A percentile compares a stretch with the other conserved stretches of the same genome.
phyloP scores from a whole-genome alignment of 2,888 invertebrate genomes.

The Lymantria monacha region DNA sequence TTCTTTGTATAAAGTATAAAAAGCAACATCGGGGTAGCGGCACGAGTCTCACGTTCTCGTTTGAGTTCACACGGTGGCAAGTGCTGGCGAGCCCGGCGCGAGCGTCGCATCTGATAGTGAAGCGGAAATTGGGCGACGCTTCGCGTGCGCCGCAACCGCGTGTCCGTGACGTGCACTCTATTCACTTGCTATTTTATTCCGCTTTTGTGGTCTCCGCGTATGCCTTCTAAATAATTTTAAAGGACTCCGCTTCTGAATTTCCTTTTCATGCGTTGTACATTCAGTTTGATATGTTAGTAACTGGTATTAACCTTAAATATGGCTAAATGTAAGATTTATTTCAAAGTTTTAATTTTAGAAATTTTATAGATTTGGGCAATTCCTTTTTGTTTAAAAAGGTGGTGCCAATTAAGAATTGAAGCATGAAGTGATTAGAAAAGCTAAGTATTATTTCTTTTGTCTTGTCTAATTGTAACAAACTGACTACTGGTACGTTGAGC shows the following conservation, averaged over 20 bases:
- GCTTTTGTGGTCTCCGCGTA: slow-evolving; percentile 48
- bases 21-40: slow-evolving; percentile 5
- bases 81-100: slow-evolving; percentile 44
- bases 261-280: slow-evolving; percentile 13
- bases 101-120: slow-evolving; percentile 68
- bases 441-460: too few relatives aligned
- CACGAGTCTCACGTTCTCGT: slow-evolving; percentile 40
- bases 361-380: too few relatives aligned
- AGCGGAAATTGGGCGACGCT: slow-evolving; percentile 76
- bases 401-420: too few relatives aligned
- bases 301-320: too few relatives aligned
- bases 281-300: neutral
- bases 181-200: slow-evolving; percentile 64
- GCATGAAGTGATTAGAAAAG: too few relatives aligned
- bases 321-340: too few relatives aligned
- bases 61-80: slow-evolving; percentile 48
- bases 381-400: too few relatives aligned
- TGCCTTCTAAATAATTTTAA: slow-evolving; percentile 44
- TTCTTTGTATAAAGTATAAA: slow-evolving; percentile 40
- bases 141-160: slow-evolving; percentile 70
- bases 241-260: slow-evolving; percentile 6
- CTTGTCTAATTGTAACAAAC: too few relatives aligned
- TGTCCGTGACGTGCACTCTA: slow-evolving; percentile 69
- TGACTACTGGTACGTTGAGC: too few relatives aligned
- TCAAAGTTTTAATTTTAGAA: too few relatives aligned